Conservation (phyloP, 2,888 invertebrate species). For the Leistus spinibarbis region DNA sequence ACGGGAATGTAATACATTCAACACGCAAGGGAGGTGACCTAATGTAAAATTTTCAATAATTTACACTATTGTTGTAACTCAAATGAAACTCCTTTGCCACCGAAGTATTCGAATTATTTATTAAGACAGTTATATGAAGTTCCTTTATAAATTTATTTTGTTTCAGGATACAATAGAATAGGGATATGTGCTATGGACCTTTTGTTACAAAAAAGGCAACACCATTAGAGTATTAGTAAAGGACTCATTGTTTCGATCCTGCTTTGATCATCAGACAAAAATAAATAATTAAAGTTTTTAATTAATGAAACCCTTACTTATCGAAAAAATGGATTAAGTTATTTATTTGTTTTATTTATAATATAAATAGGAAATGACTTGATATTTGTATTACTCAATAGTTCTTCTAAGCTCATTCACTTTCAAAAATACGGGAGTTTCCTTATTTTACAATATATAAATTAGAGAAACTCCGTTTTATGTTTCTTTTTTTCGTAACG, state of each 20-base stretch:
- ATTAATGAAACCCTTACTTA: no score
- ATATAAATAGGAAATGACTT: no score
- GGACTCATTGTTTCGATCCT: no score
- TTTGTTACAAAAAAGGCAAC: no score
- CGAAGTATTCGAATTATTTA: neutral
- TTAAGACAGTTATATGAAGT: no score
- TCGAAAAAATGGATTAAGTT: no score
- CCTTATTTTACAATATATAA: constrained; percentile 9
- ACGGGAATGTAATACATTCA: neutral
- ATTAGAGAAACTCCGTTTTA: constrained; percentile 14
- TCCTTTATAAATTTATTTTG: neutral
- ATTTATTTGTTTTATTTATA: neutral
- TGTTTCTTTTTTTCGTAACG: constrained; percentile 3
- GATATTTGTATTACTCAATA: neutral
- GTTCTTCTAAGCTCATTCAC: neutral
- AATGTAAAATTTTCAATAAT: constrained; percentile 34
- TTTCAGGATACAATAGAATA: neutral
- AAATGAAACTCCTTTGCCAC: neutral
- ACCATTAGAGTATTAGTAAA: no score
- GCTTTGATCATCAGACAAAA: no score
- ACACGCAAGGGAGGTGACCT: constrained; percentile 4
- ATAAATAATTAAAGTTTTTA: no score
- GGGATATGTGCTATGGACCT: no score
- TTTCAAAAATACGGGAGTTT: constrained; percentile 11
- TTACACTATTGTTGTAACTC: constrained; percentile 11